A percentile compares a stretch with the other conserved stretches of the same genome.
phyloP scores from a whole-genome alignment of 2,797 vertebrate species.

The Notoglanidium macrostoma region DNA sequence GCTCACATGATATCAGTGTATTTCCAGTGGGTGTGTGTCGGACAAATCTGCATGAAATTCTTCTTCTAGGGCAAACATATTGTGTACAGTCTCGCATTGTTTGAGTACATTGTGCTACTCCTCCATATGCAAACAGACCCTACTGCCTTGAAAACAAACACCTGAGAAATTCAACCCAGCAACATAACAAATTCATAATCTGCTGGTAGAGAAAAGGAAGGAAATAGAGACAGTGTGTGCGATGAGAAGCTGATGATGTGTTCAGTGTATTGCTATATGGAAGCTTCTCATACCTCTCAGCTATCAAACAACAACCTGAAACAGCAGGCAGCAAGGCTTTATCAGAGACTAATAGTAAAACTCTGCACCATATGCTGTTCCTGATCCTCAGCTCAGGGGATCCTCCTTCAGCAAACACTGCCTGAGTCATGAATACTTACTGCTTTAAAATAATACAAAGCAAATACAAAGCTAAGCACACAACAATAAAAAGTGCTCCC shows the following conservation, averaged over 20 bases:
- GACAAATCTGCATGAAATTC: slow-evolving; percentile 31
- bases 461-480: slow-evolving; percentile 17
- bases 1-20: background rate
- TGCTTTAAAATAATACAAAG: slow-evolving; percentile 15
- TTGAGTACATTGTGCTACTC: slow-evolving; percentile 66
- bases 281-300: slow-evolving; percentile 18
- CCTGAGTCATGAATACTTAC: slow-evolving; percentile 18
- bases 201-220: slow-evolving; percentile 1
- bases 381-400: slow-evolving; percentile 17
- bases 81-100: slow-evolving; percentile 67
- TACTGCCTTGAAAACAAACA: slow-evolving; percentile 75
- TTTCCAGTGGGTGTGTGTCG: slow-evolving; percentile 15
- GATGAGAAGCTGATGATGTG: slow-evolving; percentile 25
- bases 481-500: slow-evolving; percentile 13
- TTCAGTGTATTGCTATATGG: slow-evolving; percentile 9
- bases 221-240: background rate
- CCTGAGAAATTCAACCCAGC: slow-evolving; percentile 26
- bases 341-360: slow-evolving; percentile 36
- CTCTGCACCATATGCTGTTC: slow-evolving; percentile 28
- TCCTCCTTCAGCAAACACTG: slow-evolving; percentile 50
- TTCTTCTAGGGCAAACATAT: slow-evolving; percentile 57
- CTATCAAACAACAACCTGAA: slow-evolving; percentile 34
- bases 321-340: slow-evolving; percentile 14
- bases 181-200: slow-evolving; percentile 24
- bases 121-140: slow-evolving; percentile 75